Evolutionary conservation across 37 sponge, comb jelly and placozoan genomes (phyloP).

Genomic region (Haliclona indistincta): DNA sequence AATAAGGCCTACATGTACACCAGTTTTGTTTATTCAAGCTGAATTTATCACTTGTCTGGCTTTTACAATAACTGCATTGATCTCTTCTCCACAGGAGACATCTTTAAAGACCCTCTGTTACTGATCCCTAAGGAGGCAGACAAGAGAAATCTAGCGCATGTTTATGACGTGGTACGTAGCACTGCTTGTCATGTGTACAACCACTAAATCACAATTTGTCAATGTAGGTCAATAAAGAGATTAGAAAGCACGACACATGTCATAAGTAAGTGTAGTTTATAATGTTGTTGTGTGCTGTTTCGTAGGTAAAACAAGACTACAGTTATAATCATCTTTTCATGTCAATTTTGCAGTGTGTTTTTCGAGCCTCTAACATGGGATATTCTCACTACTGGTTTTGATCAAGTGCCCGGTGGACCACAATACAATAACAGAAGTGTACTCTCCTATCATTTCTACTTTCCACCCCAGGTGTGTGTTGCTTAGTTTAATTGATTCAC

Average conservation of each 20-base stretch:
- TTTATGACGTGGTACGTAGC: conserved; percentile 74
- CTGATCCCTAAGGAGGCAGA: conserved; percentile 72
- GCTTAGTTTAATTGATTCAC: background rate
- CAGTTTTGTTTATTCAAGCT: too few relatives aligned
- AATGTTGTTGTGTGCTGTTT: background rate
- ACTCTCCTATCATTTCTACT: conserved; percentile 84
- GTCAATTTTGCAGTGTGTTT: conserved; percentile 43
- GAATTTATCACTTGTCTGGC: too few relatives aligned
- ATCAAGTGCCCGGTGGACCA: conserved; percentile 76
- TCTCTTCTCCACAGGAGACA: conserved; percentile 47
- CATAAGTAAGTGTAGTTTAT: conserved; percentile 46
- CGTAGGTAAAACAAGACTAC: too few relatives aligned
- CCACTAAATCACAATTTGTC: background rate
- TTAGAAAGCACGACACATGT: conserved; percentile 57
- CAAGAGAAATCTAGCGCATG: conserved; percentile 59
- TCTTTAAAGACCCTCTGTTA: conserved; percentile 57
- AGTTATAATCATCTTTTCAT: background rate
- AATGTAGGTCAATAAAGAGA: conserved; percentile 42
- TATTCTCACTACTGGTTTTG: conserved; percentile 75
- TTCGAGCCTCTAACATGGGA: conserved; percentile 89
- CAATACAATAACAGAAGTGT: conserved; percentile 83
- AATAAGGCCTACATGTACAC: too few relatives aligned
- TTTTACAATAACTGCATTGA: too few relatives aligned
- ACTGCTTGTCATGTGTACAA: conserved; percentile 7
- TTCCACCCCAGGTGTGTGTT: conserved; percentile 64